Percentiles rank a stretch among this genome's conserved stretches.
Evolutionary conservation across 2,797 vertebrate genomes (phyloP).

Genomic region (Okamejei kenojei): DNA sequence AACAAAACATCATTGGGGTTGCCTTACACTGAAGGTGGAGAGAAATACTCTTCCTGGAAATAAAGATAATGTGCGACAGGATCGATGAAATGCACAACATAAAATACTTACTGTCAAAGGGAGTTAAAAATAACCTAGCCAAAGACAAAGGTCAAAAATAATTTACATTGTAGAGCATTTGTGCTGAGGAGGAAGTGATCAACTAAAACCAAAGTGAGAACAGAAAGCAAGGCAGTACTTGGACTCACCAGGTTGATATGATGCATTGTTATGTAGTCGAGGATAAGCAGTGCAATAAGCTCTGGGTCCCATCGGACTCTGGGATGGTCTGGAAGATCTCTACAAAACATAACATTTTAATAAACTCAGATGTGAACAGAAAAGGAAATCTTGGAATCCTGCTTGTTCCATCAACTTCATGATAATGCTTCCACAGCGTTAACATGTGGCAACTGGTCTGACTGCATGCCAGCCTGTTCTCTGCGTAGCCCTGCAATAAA

Average conservation of each 20-base stretch:
- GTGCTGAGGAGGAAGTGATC: neutral
- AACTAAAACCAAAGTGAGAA: neutral
- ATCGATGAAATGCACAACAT: neutral
- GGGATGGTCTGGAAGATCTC: slow-evolving; percentile 82
- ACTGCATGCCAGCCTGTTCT: neutral
- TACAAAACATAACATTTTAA: slow-evolving; percentile 50
- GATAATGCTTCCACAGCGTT: too few relatives aligned
- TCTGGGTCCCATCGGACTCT: slow-evolving; percentile 69
- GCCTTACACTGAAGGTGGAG: neutral
- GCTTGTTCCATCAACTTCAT: neutral
- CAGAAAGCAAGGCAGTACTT: neutral
- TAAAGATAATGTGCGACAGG: neutral
- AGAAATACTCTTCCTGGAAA: neutral
- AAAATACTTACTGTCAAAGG: neutral
- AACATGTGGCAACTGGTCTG: neutral
- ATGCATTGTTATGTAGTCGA: slow-evolving; percentile 61
- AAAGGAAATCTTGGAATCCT: neutral
- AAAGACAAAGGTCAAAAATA: neutral
- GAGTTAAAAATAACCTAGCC: neutral
- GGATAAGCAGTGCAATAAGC: slow-evolving; percentile 62
- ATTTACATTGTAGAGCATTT: neutral
- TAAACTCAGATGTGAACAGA: neutral
- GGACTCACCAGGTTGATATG: slow-evolving; percentile 70
- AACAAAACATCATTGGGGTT: neutral
- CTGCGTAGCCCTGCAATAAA: neutral